Evolutionary conservation across 1,140 invertebrate genomes (phyloP).

Genomic region (Elymnias hypermnestra): DNA sequence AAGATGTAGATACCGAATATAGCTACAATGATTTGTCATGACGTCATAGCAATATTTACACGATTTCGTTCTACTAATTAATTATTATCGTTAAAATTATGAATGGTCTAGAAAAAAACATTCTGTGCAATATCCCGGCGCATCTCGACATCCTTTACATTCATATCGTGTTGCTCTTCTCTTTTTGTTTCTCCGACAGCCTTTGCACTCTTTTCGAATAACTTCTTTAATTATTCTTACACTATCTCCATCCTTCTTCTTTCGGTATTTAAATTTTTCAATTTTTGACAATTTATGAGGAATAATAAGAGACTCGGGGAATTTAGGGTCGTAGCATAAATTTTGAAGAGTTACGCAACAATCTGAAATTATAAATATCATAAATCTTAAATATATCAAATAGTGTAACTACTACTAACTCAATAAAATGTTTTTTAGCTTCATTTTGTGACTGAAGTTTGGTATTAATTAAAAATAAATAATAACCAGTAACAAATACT

Average conservation of each 20-base stretch:
- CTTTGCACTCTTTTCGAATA: neutral
- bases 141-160: neutral
- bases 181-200: neutral
- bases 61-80: no score
- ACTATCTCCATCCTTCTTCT: neutral
- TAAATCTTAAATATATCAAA: no score
- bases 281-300: neutral
- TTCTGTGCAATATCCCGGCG: neutral
- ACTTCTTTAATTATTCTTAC: neutral
- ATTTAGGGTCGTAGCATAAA: neutral
- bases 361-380: neutral
- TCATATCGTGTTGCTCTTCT: neutral
- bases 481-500: no score
- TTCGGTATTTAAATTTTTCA: neutral
- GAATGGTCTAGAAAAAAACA: neutral
- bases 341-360: neutral
- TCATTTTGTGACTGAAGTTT: no score
- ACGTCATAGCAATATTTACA: no score
- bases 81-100: neutral
- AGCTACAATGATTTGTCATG: no score
- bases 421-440: no score
- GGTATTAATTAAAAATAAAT: no score
- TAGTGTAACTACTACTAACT: no score
- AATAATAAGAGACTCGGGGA: slow-evolving; percentile 3
- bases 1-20: no score